Evolutionary conservation across 2,888 invertebrate species (phyloP), one percentile per base, ranked within the genome.

Genomic region (Lasioglossum pauxillum): DNA sequence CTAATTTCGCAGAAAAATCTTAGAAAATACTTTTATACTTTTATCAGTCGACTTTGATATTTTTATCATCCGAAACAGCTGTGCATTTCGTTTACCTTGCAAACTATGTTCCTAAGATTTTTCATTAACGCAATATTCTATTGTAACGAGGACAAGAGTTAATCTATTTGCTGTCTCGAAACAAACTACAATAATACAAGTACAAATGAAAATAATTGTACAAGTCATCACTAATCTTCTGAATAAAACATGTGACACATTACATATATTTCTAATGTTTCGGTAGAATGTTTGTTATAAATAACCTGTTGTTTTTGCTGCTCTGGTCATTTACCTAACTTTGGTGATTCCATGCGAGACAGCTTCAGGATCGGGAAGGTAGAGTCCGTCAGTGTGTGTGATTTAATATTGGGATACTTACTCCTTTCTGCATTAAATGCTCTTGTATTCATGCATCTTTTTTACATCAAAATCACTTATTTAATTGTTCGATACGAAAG

Each of bases 291-390:
- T 77, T 71, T 76, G 74, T 87, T 53, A 88, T 76, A 80, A 90
- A 88, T 90, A 87, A 89, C 83, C n/a, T 85, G 7, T 86, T 87
- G 80, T 90, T 90, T 71, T 92, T 94, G 94, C 94, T 94, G 94
- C 92, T 91, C 93, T 94, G 95, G 93, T 92, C 90, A 78, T 90
- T 74, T 88, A 88, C 80, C 86, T 85, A 92, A 88, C 90, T 88
- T 86, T 83, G 91, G 75, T 87, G 90, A 89, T 90, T 84, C 82
- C 75, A 84, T 86, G 88, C 93, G 91, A 92, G 89, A 92, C 96
- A 96, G 96, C 96, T 96, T 96, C 96, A 97, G 96, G 96, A 97
- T 97, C 96, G 97, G 97, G 96, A 97, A 97, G 97, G 97, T 97
- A 97, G 97, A 97, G 96, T 97, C 97, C 96, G 96, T 95, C 93